Percentiles rank a stretch among this genome's conserved stretches.
phyloP scores from a whole-genome alignment of 2,113 vertebrate genomes.

The Nestor notabilis region DNA sequence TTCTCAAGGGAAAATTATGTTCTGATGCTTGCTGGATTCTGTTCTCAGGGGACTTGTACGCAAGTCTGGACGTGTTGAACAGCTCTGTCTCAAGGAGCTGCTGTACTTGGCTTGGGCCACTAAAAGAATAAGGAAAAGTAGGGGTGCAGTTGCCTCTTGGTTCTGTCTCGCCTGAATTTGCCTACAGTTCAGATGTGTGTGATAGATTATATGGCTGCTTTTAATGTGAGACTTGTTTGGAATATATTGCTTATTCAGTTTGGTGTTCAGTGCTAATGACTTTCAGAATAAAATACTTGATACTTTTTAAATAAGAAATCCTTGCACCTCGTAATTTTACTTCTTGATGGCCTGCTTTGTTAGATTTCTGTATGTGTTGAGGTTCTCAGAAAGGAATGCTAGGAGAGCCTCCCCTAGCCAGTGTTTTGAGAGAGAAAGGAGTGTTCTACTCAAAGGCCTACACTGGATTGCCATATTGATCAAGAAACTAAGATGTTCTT shows the following conservation, averaged over 20 bases:
- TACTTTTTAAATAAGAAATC: background rate
- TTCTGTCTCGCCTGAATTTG: accelerated
- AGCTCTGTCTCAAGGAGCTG: background rate
- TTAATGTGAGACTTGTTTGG: background rate
- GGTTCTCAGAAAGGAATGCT: background rate
- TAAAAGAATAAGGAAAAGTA: background rate
- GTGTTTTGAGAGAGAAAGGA: background rate
- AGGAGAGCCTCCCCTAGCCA: background rate
- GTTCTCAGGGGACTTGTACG: accelerated
- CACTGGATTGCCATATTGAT: background rate
- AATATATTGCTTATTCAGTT: background rate
- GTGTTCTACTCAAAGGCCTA: background rate
- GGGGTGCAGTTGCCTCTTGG: background rate
- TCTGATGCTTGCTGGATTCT: background rate
- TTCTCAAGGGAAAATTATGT: background rate
- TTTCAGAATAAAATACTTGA: background rate
- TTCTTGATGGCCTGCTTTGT: background rate
- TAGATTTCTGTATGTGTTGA: background rate
- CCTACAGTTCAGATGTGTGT: background rate
- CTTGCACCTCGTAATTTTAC: background rate
- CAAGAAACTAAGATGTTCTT: background rate
- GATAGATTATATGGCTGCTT: background rate
- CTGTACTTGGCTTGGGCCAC: background rate
- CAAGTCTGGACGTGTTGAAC: background rate
- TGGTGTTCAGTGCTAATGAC: background rate